Evolutionary conservation across 2,888 invertebrate species (phyloP).

Genomic region (Toxonevra muliebris): DNA sequence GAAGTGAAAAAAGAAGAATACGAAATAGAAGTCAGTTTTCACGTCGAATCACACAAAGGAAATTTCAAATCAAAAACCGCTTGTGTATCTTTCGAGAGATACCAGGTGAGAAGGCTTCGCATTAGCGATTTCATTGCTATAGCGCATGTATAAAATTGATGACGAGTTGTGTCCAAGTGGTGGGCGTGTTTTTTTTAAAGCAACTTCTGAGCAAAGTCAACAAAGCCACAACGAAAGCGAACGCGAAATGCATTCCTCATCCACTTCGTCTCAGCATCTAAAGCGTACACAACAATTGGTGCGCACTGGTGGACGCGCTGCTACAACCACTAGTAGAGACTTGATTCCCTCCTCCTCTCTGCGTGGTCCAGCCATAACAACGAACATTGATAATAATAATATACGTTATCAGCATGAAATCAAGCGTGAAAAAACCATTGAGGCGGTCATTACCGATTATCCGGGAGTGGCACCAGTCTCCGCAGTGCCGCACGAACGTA

Average conservation of each 20-base stretch:
- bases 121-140: no score
- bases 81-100: no score
- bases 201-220: slow-evolving; percentile 14
- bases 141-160: slow-evolving; percentile 53
- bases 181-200: slow-evolving; percentile 51
- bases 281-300: slow-evolving; percentile 53
- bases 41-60: no score
- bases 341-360: slow-evolving; percentile 10
- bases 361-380: slow-evolving; percentile 73
- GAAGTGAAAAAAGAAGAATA: not conserved
- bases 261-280: slow-evolving; percentile 51
- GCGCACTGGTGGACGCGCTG: slow-evolving; percentile 34
- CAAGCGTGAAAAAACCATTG: slow-evolving; percentile 68
- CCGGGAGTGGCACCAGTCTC: slow-evolving; percentile 48
- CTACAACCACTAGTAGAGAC: not conserved
- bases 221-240: slow-evolving; percentile 19
- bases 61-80: no score
- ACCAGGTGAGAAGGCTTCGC: no score
- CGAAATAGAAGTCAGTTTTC: not conserved
- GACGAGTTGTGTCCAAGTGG: slow-evolving; percentile 47
- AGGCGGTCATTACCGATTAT: slow-evolving; percentile 68
- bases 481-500: slow-evolving; percentile 54
- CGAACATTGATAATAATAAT: slow-evolving; percentile 66
- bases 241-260: slow-evolving; percentile 48
- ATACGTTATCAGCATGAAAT: slow-evolving; percentile 67